Percentiles rank a stretch among this genome's conserved stretches.
phyloP scores from a whole-genome alignment of 2,113 vertebrate genomes.

The Platysternon megacephalum region DNA sequence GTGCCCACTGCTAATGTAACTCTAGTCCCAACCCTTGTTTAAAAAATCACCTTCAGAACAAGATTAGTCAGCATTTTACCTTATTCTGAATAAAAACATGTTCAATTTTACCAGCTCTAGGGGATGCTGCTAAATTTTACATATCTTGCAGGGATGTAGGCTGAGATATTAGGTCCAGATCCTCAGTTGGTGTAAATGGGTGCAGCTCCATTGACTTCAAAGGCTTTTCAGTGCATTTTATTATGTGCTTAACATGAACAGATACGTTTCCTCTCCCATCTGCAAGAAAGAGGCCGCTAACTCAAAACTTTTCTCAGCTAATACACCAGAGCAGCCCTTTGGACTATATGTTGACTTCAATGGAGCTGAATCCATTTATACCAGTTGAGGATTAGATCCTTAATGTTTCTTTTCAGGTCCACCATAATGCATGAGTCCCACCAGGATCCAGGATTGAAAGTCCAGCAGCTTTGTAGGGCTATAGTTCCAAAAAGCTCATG shows the following conservation, averaged over 20 bases:
- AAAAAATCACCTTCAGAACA: background rate
- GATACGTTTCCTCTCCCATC: slow-evolving; percentile 38
- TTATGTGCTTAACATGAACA: slow-evolving; percentile 65
- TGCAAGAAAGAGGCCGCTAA: slow-evolving; percentile 32
- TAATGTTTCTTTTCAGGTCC: background rate
- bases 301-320: slow-evolving; percentile 47
- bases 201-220: background rate
- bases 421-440: background rate
- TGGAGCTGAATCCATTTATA: background rate
- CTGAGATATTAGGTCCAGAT: background rate
- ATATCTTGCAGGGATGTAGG: background rate
- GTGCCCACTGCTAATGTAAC: background rate
- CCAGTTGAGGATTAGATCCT: background rate
- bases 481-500: background rate
- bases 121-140: background rate
- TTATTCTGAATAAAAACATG: background rate
- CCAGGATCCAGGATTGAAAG: slow-evolving; percentile 14
- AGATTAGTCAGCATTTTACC: fast-evolving
- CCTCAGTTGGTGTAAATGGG: background rate
- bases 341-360: background rate
- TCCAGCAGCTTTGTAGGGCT: background rate
- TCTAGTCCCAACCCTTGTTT: background rate
- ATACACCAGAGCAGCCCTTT: background rate
- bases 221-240: slow-evolving; percentile 44
- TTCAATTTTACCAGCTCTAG: background rate